These are phyloP conservation scores for Pseudorasbora parva DNA, from an alignment of 2,113 vertebrate genomes.

Conservation along the genomic window DNA sequence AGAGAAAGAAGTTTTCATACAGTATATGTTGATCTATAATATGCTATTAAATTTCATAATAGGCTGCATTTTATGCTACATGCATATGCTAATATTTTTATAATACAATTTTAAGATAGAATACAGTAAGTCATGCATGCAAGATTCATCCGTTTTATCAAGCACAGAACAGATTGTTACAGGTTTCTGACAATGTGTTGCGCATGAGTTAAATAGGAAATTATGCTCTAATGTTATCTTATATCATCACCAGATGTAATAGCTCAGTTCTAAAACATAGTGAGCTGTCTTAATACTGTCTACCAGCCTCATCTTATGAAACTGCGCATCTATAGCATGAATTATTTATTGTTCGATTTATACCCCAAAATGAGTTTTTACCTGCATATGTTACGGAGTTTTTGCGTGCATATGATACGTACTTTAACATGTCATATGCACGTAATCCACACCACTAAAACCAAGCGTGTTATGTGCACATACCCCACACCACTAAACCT, in stretches of 20 bases:
- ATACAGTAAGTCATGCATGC: conserved; percentile 5
- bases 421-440: too few species aligned
- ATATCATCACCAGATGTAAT: neutral
- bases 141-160: neutral
- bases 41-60: neutral
- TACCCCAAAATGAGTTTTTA: too few species aligned
- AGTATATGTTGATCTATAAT: conserved; percentile 2
- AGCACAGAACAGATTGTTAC: neutral
- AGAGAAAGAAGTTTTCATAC: neutral
- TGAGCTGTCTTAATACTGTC: too few species aligned
- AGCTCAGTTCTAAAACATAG: too few species aligned
- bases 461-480: too few species aligned
- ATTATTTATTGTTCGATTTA: too few species aligned
- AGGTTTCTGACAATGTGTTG: neutral
- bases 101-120: neutral
- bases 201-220: neutral
- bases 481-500: too few species aligned
- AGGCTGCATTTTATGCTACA: neutral
- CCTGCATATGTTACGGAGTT: too few species aligned
- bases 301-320: too few species aligned
- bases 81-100: neutral
- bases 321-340: too few species aligned
- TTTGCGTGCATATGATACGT: too few species aligned
- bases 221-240: neutral
- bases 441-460: too few species aligned